Evolutionary conservation across 2,797 vertebrate species (phyloP).

Genomic region (Numenius phaeopus): DNA sequence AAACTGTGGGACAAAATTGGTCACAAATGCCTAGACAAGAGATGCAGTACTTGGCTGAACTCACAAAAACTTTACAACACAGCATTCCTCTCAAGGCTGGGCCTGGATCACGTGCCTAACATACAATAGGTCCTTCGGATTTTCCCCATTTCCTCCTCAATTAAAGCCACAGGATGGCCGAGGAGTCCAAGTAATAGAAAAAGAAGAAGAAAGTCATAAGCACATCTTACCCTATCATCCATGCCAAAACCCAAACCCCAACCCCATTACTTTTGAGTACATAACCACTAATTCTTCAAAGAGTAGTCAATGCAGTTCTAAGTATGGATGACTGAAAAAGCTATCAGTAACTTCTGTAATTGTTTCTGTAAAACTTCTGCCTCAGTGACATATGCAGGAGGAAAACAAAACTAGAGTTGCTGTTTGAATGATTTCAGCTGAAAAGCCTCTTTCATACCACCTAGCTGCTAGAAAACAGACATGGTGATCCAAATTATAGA

Average conservation of each 20-base stretch:
- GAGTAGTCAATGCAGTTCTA: background rate
- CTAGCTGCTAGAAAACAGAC: background rate
- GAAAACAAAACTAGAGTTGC: background rate
- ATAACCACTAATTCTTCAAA: background rate
- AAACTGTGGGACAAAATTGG: background rate
- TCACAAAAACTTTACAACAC: background rate
- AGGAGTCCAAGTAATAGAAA: background rate
- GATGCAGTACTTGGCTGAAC: background rate
- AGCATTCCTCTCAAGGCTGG: background rate
- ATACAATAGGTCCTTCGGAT: background rate
- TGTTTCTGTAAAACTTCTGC: background rate
- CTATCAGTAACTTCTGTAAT: background rate
- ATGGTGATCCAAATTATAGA: background rate
- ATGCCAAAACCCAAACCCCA: background rate
- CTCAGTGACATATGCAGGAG: background rate
- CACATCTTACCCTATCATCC: background rate
- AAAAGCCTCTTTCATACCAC: background rate
- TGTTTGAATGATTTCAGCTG: background rate
- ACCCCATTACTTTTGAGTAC: background rate
- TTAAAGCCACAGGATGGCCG: background rate
- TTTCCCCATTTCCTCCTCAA: background rate
- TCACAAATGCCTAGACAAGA: background rate
- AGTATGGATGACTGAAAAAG: background rate
- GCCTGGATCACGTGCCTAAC: background rate
- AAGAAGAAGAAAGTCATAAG: background rate